Evolutionary conservation across 2,113 vertebrate genomes (phyloP).

Genomic region (Paramormyrops kingsleyae): DNA sequence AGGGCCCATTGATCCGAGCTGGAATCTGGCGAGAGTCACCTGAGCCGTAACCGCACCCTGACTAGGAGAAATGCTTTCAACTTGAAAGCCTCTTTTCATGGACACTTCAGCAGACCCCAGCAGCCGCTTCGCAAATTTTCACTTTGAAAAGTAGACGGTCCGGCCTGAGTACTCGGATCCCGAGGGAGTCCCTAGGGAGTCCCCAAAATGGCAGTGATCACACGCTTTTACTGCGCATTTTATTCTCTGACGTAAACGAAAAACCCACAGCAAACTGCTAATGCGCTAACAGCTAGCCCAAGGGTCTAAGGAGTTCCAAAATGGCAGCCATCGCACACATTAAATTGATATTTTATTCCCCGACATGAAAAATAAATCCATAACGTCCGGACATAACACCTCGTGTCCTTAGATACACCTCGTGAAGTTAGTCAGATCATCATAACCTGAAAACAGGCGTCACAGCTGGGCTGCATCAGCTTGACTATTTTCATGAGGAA

Average conservation of each 20-base stretch:
- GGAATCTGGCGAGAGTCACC: background rate
- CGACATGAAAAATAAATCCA: background rate
- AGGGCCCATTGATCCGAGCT: background rate
- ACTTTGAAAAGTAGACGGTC: background rate
- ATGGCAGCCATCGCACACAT: background rate
- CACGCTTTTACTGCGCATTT: background rate
- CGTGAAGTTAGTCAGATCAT: background rate
- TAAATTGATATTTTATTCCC: background rate
- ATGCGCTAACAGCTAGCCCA: background rate
- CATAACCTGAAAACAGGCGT: background rate
- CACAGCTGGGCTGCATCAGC: background rate
- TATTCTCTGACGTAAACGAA: background rate
- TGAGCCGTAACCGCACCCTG: background rate
- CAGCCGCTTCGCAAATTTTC: background rate
- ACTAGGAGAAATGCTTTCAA: background rate
- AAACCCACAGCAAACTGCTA: background rate
- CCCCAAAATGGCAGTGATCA: background rate
- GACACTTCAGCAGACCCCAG: background rate
- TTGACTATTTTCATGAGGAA: background rate
- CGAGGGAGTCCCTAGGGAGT: background rate
- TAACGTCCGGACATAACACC: background rate
- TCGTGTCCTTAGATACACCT: constrained; percentile 7
- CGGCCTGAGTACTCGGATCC: background rate
- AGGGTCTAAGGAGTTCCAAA: background rate
- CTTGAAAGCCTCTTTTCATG: background rate